These are phyloP conservation scores for Pantherophis vulpinus DNA, from an alignment of 2,797 vertebrate genomes.

Conservation along the genomic window DNA sequence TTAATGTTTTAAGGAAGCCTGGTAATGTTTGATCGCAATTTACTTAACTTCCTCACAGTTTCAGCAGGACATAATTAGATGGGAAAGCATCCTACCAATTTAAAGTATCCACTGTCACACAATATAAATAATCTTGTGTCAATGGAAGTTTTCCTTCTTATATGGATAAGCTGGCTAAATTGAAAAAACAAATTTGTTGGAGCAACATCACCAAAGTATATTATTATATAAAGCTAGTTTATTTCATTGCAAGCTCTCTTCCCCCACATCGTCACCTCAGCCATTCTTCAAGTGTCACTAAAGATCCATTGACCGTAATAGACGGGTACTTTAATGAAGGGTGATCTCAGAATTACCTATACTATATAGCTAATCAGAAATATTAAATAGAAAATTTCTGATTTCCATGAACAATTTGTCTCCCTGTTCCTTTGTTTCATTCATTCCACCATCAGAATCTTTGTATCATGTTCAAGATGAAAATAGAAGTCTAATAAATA, in stretches of 20 bases:
- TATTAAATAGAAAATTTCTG: neutral
- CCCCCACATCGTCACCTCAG: neutral
- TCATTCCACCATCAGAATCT: neutral
- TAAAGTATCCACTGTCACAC: conserved; percentile 14
- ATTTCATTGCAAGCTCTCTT: neutral
- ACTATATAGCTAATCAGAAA: neutral
- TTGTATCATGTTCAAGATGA: neutral
- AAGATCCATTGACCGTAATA: neutral
- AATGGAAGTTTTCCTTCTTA: neutral
- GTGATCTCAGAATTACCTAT: neutral
- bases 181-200: neutral
- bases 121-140: conserved; percentile 15
- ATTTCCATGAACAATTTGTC: neutral
- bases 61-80: conserved; percentile 42
- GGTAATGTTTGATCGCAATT: conserved; percentile 47
- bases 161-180: conserved; percentile 1
- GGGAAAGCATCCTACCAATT: conserved; percentile 36
- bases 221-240: neutral
- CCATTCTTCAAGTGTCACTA: neutral
- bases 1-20: conserved; percentile 53
- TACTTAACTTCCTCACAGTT: conserved; percentile 11
- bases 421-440: neutral
- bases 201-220: neutral
- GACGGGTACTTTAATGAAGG: neutral
- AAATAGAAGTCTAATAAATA: neutral